Base-by-base conservation (phyloP, 1,140 invertebrate species). In the Ctenoplectra terminalis region DNA sequence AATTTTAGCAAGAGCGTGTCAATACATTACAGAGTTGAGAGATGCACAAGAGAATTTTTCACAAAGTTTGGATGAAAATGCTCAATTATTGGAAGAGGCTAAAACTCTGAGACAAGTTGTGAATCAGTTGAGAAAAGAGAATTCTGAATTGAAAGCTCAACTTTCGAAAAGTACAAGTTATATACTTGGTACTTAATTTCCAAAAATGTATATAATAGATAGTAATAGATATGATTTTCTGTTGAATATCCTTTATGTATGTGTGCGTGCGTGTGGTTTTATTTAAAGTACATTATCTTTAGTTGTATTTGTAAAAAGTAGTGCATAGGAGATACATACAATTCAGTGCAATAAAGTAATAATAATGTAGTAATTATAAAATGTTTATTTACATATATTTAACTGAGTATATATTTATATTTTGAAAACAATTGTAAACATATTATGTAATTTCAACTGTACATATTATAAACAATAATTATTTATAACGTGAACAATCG, bases 1-100 rank as follows among this genome's bases (percentile, higher is more conserved):
- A 60, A 98, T 99, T 87, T 92, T 99, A 78, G 97, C 98, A 4
- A 98, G 98, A 93, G 98, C 98, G 1, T 99, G 97, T 94, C 98
- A 99, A 89, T 98, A 98, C 92, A 98, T 99, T 73, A 95, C 95
- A 67, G 97, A 98, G 88, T 94, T 99, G 76, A 95, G 96, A 77
- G 95, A 95, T 48, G 95, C 95, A 66, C 96, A 98, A 87, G 95
- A 95, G 78, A 95, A 92, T 78, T 87, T 95, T 58, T 87, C 91
- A 4, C 93, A 95, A 71, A 93, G 91, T 77, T 74, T 95, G 37
- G 95, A 95, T 81, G 95, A 96, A 77, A 94, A 93, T 71, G 94
- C 95, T 82, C 86, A 93, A 29, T 76, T 95, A 9, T 88, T 90
- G 20, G 90, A 95, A 71, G 94, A 95, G 85, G 82, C 92, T 58